Percentiles rank a stretch among this genome's conserved stretches.
These are phyloP conservation scores for Eristalinus aeneus DNA, from an alignment of 2,888 invertebrate species.

Conservation along the genomic window DNA sequence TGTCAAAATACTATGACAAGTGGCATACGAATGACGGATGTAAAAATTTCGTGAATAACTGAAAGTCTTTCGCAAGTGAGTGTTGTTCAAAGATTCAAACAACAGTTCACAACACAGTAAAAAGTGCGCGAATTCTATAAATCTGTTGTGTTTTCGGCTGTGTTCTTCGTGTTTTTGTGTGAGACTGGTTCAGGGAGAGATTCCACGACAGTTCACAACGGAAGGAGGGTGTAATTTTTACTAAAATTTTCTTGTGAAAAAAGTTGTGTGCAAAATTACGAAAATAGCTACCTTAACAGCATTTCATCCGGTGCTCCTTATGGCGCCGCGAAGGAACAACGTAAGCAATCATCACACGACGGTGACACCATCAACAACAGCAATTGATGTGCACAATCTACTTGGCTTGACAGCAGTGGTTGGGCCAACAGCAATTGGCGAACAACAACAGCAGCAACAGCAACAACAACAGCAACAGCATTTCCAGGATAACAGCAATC, in stretches of 20 bases:
- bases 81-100: neutral
- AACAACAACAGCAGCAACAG: constrained; percentile 51
- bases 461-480: constrained; percentile 44
- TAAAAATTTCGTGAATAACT: neutral
- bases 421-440: constrained; percentile 34
- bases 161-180: neutral
- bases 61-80: neutral
- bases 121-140: neutral
- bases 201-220: too few relatives aligned
- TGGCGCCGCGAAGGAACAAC: constrained; percentile 83
- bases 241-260: constrained; percentile 19
- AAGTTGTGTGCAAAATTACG: constrained; percentile 71
- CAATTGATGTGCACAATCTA: constrained; percentile 79
- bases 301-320: constrained; percentile 77
- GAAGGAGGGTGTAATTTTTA: neutral
- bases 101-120: neutral
- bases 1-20: constrained; percentile 24
- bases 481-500: constrained; percentile 52
- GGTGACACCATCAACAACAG: constrained; percentile 71
- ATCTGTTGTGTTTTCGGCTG: neutral
- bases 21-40: constrained; percentile 5
- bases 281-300: constrained; percentile 74
- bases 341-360: constrained; percentile 73
- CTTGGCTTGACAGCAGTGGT: constrained; percentile 66
- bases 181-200: too few relatives aligned